Percentiles rank a stretch among this genome's conserved stretches.
Conservation (phyloP, 1,140 invertebrate genomes). For the Drosophila simulans region DNA sequence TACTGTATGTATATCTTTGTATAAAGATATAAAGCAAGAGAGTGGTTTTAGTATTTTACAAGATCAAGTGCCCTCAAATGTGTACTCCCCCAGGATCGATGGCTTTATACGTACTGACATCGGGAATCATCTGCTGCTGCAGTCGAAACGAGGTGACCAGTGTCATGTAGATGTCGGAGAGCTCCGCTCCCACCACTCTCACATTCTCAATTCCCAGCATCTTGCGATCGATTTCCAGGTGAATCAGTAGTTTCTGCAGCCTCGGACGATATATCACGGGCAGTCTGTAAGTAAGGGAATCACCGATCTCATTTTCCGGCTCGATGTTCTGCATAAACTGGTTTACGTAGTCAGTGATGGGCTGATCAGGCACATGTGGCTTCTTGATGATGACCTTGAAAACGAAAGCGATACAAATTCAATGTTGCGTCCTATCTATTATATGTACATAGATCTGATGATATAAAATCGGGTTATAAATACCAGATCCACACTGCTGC, state of each 20-base stretch:
- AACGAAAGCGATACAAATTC: too few relatives aligned
- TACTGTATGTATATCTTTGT: too few relatives aligned
- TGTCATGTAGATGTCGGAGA: constrained; percentile 74
- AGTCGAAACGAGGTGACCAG: constrained; percentile 61
- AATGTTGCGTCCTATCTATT: too few relatives aligned
- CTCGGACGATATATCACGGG: constrained; percentile 10
- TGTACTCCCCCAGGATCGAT: background rate
- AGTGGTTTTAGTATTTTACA: too few relatives aligned
- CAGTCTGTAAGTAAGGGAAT: constrained; percentile 64
- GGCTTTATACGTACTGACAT: constrained; percentile 64
- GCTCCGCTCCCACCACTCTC: constrained; percentile 56
- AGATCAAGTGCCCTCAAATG: too few relatives aligned
- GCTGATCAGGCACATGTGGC: constrained; percentile 52
- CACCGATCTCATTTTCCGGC: constrained; percentile 72
- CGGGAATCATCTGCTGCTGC: constrained; percentile 61
- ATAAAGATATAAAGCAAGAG: too few relatives aligned
- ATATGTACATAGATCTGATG: too few relatives aligned
- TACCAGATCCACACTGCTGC: constrained; percentile 93
- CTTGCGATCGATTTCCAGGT: constrained; percentile 65
- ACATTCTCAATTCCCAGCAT: constrained; percentile 70
- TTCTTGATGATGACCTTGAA: constrained; percentile 65
- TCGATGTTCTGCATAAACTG: constrained; percentile 39
- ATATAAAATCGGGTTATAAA: constrained; percentile 32
- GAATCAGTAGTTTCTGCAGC: constrained; percentile 67
- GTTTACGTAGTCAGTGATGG: constrained; percentile 67